Conservation (phyloP, 2,797 vertebrate species). For the Momotus momota region DNA sequence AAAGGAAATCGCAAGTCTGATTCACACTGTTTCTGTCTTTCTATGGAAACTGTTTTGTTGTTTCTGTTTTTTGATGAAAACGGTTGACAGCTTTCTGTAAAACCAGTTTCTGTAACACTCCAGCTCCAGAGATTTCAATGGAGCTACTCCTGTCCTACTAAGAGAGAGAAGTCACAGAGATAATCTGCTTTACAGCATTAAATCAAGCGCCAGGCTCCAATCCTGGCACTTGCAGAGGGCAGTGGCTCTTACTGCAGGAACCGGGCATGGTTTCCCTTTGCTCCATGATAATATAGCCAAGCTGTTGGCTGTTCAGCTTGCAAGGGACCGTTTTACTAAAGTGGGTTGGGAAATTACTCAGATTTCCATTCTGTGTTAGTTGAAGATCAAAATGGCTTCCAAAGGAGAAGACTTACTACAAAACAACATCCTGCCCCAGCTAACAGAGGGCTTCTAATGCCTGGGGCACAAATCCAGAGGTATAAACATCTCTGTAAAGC, state of each 20-base stretch:
- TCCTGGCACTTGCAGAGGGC: neutral
- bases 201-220: rapidly evolving
- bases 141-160: neutral
- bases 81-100: neutral
- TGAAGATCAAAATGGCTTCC: slow-evolving; percentile 6
- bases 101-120: neutral
- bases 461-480: neutral
- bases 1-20: neutral
- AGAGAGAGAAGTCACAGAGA: neutral
- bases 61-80: neutral
- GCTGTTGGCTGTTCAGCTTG: too few species aligned
- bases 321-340: neutral
- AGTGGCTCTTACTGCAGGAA: neutral
- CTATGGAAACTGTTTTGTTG: neutral
- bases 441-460: neutral
- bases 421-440: slow-evolving; percentile 15
- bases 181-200: neutral
- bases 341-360: neutral
- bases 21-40: neutral
- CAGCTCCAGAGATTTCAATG: neutral
- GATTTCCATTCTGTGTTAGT: neutral
- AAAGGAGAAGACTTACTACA: neutral
- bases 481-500: neutral
- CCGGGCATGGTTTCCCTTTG: neutral
- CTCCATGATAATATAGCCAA: neutral